A percentile compares a stretch with the other conserved stretches of the same genome.
Evolutionary conservation across 2,797 vertebrate genomes (phyloP).

Genomic region (Muscicapa striata): DNA sequence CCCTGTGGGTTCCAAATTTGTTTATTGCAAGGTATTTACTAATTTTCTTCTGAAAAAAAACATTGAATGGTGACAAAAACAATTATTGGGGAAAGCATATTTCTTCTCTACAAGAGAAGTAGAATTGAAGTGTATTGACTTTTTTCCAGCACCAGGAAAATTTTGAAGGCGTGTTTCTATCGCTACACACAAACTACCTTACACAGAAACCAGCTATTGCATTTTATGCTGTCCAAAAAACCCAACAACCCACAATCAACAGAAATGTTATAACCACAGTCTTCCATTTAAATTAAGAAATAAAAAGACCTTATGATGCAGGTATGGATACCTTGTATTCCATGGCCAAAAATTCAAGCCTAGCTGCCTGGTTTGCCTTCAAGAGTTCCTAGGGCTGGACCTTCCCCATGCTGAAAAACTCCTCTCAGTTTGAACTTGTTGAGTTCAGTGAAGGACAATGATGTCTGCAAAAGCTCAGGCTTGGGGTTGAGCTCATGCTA

Average conservation of each 20-base stretch:
- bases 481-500: neutral
- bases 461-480: neutral
- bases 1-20: neutral
- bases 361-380: neutral
- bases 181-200: neutral
- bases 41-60: neutral
- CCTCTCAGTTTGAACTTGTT: neutral
- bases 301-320: neutral
- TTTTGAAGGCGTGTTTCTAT: neutral
- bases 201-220: neutral
- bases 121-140: constrained; percentile 1
- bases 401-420: neutral
- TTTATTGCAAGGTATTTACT: constrained; percentile 3
- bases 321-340: neutral
- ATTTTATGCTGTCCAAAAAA: neutral
- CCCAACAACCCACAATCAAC: neutral
- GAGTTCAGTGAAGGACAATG: neutral
- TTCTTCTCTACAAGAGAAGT: neutral
- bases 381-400: neutral
- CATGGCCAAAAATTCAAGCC: neutral
- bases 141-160: neutral
- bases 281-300: neutral
- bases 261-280: neutral
- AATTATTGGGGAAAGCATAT: neutral
- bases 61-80: neutral